Percentiles rank a stretch among this genome's conserved stretches.
Evolutionary conservation across 2,888 invertebrate genomes (phyloP).

Genomic region (Drosophila cyrtoloma): DNA sequence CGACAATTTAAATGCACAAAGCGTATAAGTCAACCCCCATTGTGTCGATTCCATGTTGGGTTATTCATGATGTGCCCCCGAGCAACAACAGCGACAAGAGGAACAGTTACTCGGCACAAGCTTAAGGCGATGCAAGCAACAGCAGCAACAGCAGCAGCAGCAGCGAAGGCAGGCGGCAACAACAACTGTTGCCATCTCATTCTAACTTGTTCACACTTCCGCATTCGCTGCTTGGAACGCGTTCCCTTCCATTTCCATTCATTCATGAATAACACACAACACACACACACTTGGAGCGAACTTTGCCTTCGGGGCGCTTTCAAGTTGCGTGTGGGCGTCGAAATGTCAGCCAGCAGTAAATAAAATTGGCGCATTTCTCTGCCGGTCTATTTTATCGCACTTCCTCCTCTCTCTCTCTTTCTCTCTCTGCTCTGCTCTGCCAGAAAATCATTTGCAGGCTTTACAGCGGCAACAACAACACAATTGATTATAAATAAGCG

Average conservation of each 20-base stretch:
- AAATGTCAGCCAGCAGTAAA: conserved; percentile 74
- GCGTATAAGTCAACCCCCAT: conserved; percentile 28
- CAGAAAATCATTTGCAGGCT: conserved; percentile 28
- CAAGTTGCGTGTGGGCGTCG: conserved; percentile 55
- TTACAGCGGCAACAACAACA: conserved; percentile 6
- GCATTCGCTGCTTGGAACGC: conserved; percentile 37
- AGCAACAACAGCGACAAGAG: conserved; percentile 11
- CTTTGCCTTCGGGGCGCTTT: conserved; percentile 43
- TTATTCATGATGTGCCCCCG: conserved; percentile 42
- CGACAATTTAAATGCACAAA: conserved; percentile 63
- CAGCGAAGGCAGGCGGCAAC: not conserved
- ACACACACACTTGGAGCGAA: conserved; percentile 30
- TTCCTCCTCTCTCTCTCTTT: not conserved
- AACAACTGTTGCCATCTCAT: conserved; percentile 17
- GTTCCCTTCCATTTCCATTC: conserved; percentile 26
- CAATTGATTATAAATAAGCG: conserved; percentile 5
- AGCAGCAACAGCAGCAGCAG: not conserved
- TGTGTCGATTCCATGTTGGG: conserved; percentile 10
- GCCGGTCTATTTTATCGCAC: conserved; percentile 24
- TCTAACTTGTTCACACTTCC: conserved; percentile 33
- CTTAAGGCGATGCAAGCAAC: conserved; percentile 27
- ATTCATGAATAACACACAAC: conserved; percentile 54
- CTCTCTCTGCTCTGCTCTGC: not conserved
- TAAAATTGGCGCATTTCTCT: conserved; percentile 61
- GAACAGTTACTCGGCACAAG: conserved; percentile 30